These are phyloP conservation scores for Chauna torquata DNA, from an alignment of 2,113 vertebrate species.

Conservation along the genomic window DNA sequence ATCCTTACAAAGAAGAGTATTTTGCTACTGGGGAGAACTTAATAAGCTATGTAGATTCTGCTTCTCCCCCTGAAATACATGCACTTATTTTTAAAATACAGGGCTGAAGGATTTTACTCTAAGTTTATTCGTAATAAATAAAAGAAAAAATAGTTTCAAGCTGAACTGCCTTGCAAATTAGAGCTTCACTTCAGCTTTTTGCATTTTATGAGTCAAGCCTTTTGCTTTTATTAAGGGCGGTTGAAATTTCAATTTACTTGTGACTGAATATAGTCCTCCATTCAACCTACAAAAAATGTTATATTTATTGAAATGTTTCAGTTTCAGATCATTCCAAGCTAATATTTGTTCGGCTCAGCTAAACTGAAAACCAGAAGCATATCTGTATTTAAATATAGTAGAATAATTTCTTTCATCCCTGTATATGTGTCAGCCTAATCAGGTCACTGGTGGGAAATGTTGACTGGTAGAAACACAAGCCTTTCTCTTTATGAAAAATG, in stretches of 20 bases:
- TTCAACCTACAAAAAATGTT: not conserved
- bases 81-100: not conserved
- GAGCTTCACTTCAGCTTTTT: not conserved
- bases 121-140: constrained; percentile 10
- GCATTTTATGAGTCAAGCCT: not conserved
- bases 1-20: not conserved
- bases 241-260: not conserved
- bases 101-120: not conserved
- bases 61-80: not conserved
- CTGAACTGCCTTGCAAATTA: constrained; percentile 11
- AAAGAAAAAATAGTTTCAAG: constrained; percentile 15
- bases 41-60: not conserved
- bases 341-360: constrained; percentile 38
- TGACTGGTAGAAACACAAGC: constrained; percentile 17
- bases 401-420: constrained; percentile 14
- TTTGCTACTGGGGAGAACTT: not conserved
- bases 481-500: constrained; percentile 48
- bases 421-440: constrained; percentile 58
- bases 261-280: not conserved
- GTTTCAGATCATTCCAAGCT: not conserved
- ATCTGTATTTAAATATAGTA: not conserved
- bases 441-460: constrained; percentile 40
- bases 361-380: constrained; percentile 1
- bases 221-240: constrained; percentile 12
- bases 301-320: not conserved